phyloP scores from a whole-genome alignment of 2,797 vertebrate genomes.

The Threskiornis aethiopicus region DNA sequence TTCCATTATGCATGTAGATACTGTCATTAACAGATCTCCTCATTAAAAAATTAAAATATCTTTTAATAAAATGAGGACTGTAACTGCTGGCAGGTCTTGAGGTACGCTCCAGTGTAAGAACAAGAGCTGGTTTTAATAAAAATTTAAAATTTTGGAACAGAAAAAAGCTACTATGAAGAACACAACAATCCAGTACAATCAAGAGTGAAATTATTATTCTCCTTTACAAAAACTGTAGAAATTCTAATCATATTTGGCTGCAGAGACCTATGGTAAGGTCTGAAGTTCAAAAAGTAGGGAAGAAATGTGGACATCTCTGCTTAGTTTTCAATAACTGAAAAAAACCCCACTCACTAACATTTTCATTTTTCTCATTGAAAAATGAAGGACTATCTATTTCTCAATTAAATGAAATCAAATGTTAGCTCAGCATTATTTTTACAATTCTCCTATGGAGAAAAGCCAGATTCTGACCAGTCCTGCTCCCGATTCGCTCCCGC shows the following conservation, averaged over 20 bases:
- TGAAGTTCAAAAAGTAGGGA: not conserved
- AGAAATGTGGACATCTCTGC: fast-evolving
- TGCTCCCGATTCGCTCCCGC: not conserved
- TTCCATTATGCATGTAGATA: not conserved
- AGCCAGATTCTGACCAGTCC: not conserved
- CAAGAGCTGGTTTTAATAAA: not conserved
- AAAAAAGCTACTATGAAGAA: not conserved
- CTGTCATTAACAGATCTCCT: not conserved
- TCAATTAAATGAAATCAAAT: not conserved
- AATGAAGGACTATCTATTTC: not conserved
- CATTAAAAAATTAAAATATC: not conserved
- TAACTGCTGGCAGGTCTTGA: not conserved
- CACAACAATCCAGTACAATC: not conserved
- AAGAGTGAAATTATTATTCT: not conserved
- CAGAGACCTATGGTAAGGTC: not conserved
- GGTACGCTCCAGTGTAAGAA: not conserved
- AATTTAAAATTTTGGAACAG: not conserved
- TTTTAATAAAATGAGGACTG: not conserved
- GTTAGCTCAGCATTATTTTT: not conserved
- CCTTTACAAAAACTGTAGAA: not conserved
- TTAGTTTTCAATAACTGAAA: not conserved
- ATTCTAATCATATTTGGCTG: not conserved
- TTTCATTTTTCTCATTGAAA: not conserved
- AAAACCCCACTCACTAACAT: fast-evolving
- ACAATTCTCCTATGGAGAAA: not conserved